Evolutionary conservation across 2,888 invertebrate genomes (phyloP).

Genomic region (Limnephilus rhombicus): DNA sequence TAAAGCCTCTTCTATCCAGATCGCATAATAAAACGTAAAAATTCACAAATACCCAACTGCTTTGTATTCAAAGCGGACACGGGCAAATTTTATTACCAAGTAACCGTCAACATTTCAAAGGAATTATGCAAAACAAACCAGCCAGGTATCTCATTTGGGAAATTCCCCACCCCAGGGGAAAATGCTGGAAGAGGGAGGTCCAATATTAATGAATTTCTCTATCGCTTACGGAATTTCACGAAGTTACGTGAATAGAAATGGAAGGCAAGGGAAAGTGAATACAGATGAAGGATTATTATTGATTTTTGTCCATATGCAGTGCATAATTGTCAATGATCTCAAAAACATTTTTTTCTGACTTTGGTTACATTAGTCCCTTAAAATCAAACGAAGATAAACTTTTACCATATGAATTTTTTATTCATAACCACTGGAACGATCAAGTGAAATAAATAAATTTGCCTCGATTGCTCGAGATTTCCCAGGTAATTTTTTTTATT

Average conservation of each 20-base stretch:
- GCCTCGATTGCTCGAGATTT: too few species aligned
- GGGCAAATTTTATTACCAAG: constrained; percentile 63
- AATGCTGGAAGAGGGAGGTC: not conserved
- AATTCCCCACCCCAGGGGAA: not conserved
- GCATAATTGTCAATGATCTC: too few species aligned
- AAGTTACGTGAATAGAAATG: not conserved
- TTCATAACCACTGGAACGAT: too few species aligned
- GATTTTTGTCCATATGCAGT: too few species aligned
- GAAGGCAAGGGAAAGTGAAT: not conserved
- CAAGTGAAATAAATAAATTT: too few species aligned
- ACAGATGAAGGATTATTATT: too few species aligned
- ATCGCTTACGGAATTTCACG: constrained; percentile 51
- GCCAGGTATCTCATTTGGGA: constrained; percentile 40
- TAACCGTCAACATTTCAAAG: constrained; percentile 61
- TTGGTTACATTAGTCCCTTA: too few species aligned
- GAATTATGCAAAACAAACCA: constrained; percentile 62
- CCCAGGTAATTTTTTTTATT: too few species aligned
- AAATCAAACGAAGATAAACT: too few species aligned
- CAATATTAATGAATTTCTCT: constrained; percentile 22
- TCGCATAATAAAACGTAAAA: constrained; percentile 24
- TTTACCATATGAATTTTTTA: too few species aligned
- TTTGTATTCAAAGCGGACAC: constrained; percentile 57
- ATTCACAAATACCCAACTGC: constrained; percentile 25
- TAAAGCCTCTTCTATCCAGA: constrained; percentile 17
- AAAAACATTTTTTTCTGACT: too few species aligned